Evolutionary conservation across 2,888 invertebrate genomes (phyloP).

Genomic region (Drosophila ustulata): DNA sequence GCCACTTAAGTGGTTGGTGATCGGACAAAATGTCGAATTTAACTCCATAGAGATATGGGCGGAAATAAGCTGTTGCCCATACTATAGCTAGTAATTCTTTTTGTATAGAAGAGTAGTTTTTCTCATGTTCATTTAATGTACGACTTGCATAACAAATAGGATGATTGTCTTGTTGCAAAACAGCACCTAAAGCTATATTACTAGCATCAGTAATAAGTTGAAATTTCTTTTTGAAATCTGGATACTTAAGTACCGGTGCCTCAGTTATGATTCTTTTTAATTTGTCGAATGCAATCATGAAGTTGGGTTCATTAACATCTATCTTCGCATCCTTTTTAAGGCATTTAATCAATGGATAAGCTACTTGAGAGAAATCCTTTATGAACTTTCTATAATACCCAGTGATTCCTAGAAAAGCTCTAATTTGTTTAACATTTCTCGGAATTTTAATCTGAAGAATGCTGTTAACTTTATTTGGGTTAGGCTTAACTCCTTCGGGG

Average conservation of each 20-base stretch:
- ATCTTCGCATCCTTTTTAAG: constrained; percentile 36
- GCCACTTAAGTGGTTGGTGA: constrained; percentile 37
- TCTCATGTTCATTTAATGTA: constrained; percentile 10
- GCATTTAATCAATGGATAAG: constrained; percentile 37
- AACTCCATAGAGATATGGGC: constrained; percentile 12
- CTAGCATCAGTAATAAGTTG: constrained; percentile 44
- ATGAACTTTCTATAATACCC: constrained; percentile 15
- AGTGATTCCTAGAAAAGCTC: constrained; percentile 31
- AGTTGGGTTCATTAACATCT: constrained; percentile 33
- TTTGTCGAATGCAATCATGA: constrained; percentile 30
- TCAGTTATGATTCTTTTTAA: constrained; percentile 33
- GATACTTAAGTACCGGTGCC: constrained; percentile 34
- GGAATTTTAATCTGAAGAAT: constrained; percentile 31
- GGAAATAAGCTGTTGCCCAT: constrained; percentile 39
- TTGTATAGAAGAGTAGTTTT: constrained; percentile 43
- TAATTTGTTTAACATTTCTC: constrained; percentile 32
- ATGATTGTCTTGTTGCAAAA: constrained; percentile 47
- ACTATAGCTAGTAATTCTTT: constrained; percentile 42
- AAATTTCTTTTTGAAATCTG: constrained; percentile 38
- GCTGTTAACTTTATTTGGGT: constrained; percentile 4
- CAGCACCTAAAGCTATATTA: constrained; percentile 45
- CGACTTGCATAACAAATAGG: constrained; percentile 37
- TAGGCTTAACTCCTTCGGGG: constrained; percentile 5
- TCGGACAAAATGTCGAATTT: constrained; percentile 42
- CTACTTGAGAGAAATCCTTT: constrained; percentile 29